phyloP scores from a whole-genome alignment of 2,888 invertebrate species.

The Hipparchia semele region DNA sequence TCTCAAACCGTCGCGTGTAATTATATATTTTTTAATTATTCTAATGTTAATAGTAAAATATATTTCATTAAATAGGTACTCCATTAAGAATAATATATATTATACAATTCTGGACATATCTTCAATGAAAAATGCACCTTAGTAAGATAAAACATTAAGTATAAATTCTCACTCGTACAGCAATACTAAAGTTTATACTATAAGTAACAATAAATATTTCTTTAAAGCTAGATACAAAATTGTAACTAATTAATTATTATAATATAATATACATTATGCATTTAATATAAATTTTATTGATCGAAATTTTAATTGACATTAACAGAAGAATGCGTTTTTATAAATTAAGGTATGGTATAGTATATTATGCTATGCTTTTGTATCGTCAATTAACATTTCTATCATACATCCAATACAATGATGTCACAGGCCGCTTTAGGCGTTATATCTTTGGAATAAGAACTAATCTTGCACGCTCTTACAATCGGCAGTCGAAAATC shows the following conservation, averaged over 20 bases:
- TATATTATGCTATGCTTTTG: background rate
- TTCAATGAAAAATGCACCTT: slow-evolving; percentile 18
- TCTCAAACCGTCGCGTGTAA: no score
- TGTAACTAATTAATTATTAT: slow-evolving; percentile 5
- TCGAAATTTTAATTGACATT: slow-evolving; percentile 6
- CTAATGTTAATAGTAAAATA: background rate
- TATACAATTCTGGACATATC: slow-evolving; percentile 8
- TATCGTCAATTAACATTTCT: slow-evolving; percentile 2
- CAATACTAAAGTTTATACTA: slow-evolving; percentile 10
- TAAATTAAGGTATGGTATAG: no score
- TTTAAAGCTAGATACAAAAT: slow-evolving; percentile 9
- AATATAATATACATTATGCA: background rate
- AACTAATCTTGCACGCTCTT: slow-evolving; percentile 16
- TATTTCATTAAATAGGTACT: slow-evolving; percentile 1
- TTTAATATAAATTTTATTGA: background rate
- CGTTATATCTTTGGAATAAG: slow-evolving; percentile 27
- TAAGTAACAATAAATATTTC: slow-evolving; percentile 13
- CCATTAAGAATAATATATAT: slow-evolving; percentile 4
- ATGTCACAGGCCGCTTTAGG: slow-evolving; percentile 8
- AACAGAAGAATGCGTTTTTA: background rate
- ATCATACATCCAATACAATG: background rate
- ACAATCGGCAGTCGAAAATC: slow-evolving; percentile 29
- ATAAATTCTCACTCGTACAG: slow-evolving; percentile 14
- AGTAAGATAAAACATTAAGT: background rate
- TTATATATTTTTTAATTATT: background rate